phyloP scores from a whole-genome alignment of 1,140 invertebrate genomes.

The Cyrtorhinus lividipennis region DNA sequence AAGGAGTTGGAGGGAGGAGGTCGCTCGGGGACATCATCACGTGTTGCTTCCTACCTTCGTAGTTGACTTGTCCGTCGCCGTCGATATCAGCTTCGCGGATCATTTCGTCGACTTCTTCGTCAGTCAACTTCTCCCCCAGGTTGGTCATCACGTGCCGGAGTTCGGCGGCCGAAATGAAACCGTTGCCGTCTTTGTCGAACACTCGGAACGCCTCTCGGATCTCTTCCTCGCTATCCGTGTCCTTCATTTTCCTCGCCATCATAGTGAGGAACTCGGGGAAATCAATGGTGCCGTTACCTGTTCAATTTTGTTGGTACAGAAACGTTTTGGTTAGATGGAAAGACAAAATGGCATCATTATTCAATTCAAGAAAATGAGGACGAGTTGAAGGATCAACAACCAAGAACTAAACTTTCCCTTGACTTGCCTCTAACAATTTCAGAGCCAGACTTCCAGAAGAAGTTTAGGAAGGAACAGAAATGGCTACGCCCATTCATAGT shows the following conservation, averaged over 20 bases:
- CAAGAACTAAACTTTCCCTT: too few species aligned
- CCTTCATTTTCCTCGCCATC: constrained; percentile 99
- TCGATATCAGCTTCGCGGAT: constrained; percentile 96
- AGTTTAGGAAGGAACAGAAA: too few species aligned
- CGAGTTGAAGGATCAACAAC: too few species aligned
- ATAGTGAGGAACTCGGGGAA: constrained; percentile 98
- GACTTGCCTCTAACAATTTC: too few species aligned
- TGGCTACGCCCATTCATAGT: too few species aligned
- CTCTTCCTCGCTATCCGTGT: constrained; percentile 96
- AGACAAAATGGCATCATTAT: too few species aligned
- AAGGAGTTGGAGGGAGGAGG: too few species aligned
- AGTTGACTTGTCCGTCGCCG: constrained; percentile 97
- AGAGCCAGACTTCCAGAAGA: too few species aligned
- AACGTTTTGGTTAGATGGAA: neutral
- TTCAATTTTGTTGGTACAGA: too few species aligned
- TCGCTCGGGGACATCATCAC: too few species aligned
- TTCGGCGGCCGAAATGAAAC: constrained; percentile 91
- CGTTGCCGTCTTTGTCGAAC: constrained; percentile 96
- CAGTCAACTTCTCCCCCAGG: constrained; percentile 94
- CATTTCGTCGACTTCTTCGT: constrained; percentile 98
- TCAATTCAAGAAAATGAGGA: too few species aligned
- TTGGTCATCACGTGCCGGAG: constrained; percentile 97
- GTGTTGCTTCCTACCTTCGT: constrained; percentile 91
- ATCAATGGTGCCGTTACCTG: constrained; percentile 97
- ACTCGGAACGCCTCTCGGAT: constrained; percentile 97